These are phyloP conservation scores for Esox masquinongy DNA, from an alignment of 2,797 vertebrate genomes.

Conservation along the genomic window DNA sequence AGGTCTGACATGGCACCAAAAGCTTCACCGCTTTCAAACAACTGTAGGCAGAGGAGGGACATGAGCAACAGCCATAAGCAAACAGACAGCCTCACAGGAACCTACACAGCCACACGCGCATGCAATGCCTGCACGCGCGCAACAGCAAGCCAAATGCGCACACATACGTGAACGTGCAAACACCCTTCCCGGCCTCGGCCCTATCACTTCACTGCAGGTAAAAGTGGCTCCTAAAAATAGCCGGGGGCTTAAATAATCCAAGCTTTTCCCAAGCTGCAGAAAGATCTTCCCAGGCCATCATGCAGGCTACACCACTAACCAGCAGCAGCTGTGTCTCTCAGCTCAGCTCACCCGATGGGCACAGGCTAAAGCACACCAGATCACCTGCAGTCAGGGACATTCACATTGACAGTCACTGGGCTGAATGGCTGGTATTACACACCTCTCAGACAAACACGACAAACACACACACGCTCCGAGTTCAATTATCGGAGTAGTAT, in stretches of 20 bases:
- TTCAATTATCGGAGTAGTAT: neutral
- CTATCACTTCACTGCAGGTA: conserved; percentile 15
- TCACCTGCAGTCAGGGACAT: neutral
- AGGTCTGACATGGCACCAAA: neutral
- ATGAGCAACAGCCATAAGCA: conserved; percentile 9
- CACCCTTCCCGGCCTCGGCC: conserved; percentile 3
- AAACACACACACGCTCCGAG: neutral
- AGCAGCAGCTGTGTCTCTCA: too few relatives aligned
- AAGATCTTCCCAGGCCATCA: neutral
- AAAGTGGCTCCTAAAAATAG: conserved; percentile 44
- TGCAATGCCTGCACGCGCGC: neutral
- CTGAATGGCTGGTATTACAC: neutral
- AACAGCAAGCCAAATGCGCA: neutral
- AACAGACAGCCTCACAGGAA: neutral
- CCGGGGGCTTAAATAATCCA: conserved; percentile 40
- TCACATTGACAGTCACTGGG: neutral
- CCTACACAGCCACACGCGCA: neutral
- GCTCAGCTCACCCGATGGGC: neutral
- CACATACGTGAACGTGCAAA: neutral
- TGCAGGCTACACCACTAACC: neutral
- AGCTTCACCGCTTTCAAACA: neutral
- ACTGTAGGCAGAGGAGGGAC: conserved; percentile 19
- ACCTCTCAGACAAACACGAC: neutral
- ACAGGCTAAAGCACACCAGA: neutral
- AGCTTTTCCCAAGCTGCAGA: conserved; percentile 30